Base-by-base conservation (phyloP, 2,888 invertebrate genomes). In the Digitonthophagus gazella region DNA sequence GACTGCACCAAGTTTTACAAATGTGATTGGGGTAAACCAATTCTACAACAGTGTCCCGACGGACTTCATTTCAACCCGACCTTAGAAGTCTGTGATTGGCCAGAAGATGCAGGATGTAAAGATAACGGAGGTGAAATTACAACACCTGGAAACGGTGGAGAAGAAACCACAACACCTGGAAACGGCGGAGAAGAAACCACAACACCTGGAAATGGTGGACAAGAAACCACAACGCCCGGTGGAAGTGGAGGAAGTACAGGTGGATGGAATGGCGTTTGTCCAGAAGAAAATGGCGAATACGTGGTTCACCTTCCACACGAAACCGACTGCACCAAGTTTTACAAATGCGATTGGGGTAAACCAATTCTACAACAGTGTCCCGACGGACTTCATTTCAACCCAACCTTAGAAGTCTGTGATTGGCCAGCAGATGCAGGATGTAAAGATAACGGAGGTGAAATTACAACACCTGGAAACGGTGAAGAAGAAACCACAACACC, bases 1-100 rank as follows among this genome's bases (percentile, higher is more conserved):
- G 70, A 71, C 18, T 75, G 75, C 64, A 63, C 66, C 0, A 69
- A 72, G 28, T 75, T 73, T 63, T 75, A 72, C 67, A 69, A 71
- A 28, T 75, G 75, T 61, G 68, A 67, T 44, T 67, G 71, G 55
- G 72, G 72, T 18, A 28, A 65, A 0, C 69, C 69, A 61, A 19
- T 72, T 5, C 58, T 70, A 4, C 20, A 67, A 63, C 55, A 71
- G 5, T 76, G 76, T 57, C 72, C 74, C n/a, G 15, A 14, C 15
- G 74, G 71, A 15, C 66, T 75, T 6, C 73, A 75, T 66, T 75
- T 75, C 67, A 74, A 74, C 55, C 66, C 71, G 8, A 56, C 8
- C 3, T n/a, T 67, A 6, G 20, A 72, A 11, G 70, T 72, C 11
- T 75, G 75, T 67, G 75, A 76, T 66, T 74, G 70, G 70, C 76